Conservation (phyloP, 2,113 vertebrate genomes). For the Porphyrio hochstetteri region DNA sequence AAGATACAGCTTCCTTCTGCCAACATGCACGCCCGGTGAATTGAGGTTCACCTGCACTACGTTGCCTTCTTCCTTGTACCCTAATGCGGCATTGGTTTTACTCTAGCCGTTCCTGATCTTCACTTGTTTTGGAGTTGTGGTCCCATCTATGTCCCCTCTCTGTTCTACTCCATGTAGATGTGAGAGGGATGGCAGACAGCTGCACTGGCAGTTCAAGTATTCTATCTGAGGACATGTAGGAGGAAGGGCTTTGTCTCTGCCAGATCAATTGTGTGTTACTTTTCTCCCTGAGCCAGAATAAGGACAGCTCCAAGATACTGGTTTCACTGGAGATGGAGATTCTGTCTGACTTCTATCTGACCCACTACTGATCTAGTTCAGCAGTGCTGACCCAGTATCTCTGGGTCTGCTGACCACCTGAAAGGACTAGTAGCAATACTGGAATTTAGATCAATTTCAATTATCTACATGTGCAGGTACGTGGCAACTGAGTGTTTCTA, state of each 20-base stretch:
- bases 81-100: not conserved
- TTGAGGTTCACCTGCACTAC: not conserved
- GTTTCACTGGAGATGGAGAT: not conserved
- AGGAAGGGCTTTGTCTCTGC: not conserved
- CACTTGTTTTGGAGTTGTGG: not conserved
- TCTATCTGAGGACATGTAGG: not conserved
- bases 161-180: fast-evolving
- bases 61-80: not conserved
- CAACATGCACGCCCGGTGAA: not conserved
- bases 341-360: not conserved
- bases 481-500: not conserved
- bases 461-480: not conserved
- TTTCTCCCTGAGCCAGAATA: not conserved
- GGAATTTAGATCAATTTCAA: not conserved
- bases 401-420: not conserved
- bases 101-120: not conserved
- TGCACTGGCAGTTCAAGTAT: not conserved
- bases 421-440: not conserved
- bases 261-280: not conserved
- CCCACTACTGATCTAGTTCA: not conserved
- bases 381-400: not conserved
- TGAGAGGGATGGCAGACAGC: not conserved
- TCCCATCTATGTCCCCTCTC: not conserved
- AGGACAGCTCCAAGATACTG: not conserved
- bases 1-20: not conserved